phyloP scores from a whole-genome alignment of 2,888 invertebrate species.

The Hypomecis punctinalis region DNA sequence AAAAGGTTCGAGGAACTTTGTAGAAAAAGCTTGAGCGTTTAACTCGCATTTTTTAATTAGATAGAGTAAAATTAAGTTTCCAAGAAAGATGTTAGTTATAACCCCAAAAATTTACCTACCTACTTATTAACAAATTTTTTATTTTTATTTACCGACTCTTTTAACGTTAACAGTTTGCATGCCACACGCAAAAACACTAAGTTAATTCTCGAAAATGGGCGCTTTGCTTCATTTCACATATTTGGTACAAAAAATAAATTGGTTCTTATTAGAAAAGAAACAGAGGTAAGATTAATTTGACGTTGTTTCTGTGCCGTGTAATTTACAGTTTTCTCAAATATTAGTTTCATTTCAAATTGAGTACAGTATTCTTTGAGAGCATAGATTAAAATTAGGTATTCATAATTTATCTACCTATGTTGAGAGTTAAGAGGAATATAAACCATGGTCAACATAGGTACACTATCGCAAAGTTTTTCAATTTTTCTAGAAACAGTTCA shows the following conservation, averaged over 20 bases:
- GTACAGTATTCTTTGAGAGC: neutral
- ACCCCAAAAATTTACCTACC: too few relatives aligned
- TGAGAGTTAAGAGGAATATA: too few relatives aligned
- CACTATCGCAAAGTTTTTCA: too few relatives aligned
- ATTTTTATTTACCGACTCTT: slow-evolving; percentile 15
- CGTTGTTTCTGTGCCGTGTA: neutral
- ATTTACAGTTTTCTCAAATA: neutral
- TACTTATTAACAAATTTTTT: too few relatives aligned
- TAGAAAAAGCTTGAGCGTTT: too few relatives aligned
- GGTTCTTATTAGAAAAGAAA: slow-evolving; percentile 13
- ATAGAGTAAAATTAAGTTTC: too few relatives aligned
- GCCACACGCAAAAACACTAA: slow-evolving; percentile 27
- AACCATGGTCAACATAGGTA: too few relatives aligned
- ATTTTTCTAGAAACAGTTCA: too few relatives aligned
- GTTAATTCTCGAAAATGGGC: slow-evolving; percentile 4
- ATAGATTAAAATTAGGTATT: slow-evolving; percentile 9
- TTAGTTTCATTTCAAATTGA: neutral
- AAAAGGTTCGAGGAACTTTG: too few relatives aligned
- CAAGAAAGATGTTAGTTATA: too few relatives aligned
- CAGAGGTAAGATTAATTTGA: neutral
- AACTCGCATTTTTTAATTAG: too few relatives aligned
- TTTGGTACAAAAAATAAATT: slow-evolving; percentile 13
- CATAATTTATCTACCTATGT: too few relatives aligned
- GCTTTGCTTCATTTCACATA: slow-evolving; percentile 5
- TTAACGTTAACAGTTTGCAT: slow-evolving; percentile 23